These are phyloP conservation scores for Chromobotia macracanthus DNA, from an alignment of 2,797 vertebrate genomes.

Conservation along the genomic window DNA sequence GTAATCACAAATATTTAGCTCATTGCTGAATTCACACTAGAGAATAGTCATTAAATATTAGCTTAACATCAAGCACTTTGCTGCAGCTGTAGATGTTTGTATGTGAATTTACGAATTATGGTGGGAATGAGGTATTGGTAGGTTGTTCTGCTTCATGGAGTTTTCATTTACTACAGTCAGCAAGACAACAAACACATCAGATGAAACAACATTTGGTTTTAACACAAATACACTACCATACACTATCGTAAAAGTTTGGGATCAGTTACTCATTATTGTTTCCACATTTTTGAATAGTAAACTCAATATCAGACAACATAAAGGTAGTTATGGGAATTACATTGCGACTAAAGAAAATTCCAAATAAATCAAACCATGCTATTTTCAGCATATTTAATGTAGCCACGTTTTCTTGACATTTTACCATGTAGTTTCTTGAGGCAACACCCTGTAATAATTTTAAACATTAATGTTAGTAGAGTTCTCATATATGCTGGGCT, in stretches of 20 bases:
- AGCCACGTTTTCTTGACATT: neutral
- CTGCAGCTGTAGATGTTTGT: constrained; percentile 28
- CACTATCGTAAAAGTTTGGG: neutral
- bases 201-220: constrained; percentile 12
- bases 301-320: too few species aligned
- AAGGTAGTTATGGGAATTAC: too few species aligned
- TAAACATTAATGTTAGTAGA: too few species aligned
- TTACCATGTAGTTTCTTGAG: too few species aligned
- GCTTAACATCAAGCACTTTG: constrained; percentile 50
- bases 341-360: too few species aligned
- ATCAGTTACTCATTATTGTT: too few species aligned
- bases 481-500: too few species aligned
- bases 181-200: constrained; percentile 38
- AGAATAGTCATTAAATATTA: constrained; percentile 49
- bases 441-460: too few species aligned
- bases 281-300: too few species aligned
- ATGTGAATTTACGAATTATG: constrained; percentile 15
- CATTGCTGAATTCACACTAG: constrained; percentile 66
- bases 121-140: constrained; percentile 48
- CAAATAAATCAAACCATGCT: too few species aligned
- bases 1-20: constrained; percentile 61
- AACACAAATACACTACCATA: constrained; percentile 15
- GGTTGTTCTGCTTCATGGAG: constrained; percentile 31
- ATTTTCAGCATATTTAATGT: too few species aligned
- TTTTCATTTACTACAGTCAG: constrained; percentile 53